A percentile compares a stretch with the other conserved stretches of the same genome.
Evolutionary conservation across 1,140 invertebrate genomes (phyloP).

Genomic region (Hyles euphorbiae): DNA sequence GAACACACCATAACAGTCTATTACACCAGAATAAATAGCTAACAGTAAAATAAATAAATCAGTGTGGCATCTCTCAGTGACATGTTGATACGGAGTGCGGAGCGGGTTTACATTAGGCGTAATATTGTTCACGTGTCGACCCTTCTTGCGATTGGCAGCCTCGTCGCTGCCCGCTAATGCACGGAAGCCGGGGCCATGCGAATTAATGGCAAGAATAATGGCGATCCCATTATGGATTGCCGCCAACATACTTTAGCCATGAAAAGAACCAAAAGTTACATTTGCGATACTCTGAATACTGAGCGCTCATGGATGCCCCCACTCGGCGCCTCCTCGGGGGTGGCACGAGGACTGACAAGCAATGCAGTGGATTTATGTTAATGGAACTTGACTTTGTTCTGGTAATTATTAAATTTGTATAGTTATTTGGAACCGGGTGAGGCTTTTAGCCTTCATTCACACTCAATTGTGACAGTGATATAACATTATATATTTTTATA

Average conservation of each 20-base stretch:
- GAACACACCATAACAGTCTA: too few relatives aligned
- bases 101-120: slow-evolving; percentile 1
- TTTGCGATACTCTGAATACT: slow-evolving; percentile 75
- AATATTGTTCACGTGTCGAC: slow-evolving; percentile 17
- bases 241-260: slow-evolving; percentile 75
- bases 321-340: slow-evolving; percentile 20
- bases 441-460: slow-evolving; percentile 1
- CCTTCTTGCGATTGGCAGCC: slow-evolving; percentile 60
- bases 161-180: slow-evolving; percentile 65
- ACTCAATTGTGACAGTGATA: slow-evolving; percentile 1
- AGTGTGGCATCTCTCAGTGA: background rate
- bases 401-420: too few relatives aligned
- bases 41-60: too few relatives aligned
- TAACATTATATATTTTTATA: too few relatives aligned
- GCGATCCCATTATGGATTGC: slow-evolving; percentile 75
- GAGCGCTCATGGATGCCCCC: slow-evolving; percentile 55
- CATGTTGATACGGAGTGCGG: slow-evolving; percentile 1
- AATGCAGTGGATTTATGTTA: too few relatives aligned
- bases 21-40: too few relatives aligned
- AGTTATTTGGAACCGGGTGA: too few relatives aligned
- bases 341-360: slow-evolving; percentile 28
- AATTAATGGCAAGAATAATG: slow-evolving; percentile 76
- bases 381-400: too few relatives aligned
- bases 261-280: slow-evolving; percentile 76
- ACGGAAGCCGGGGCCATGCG: slow-evolving; percentile 70